Base-by-base conservation (phyloP, 2,797 vertebrate genomes). In the Enoplosus armatus region DNA sequence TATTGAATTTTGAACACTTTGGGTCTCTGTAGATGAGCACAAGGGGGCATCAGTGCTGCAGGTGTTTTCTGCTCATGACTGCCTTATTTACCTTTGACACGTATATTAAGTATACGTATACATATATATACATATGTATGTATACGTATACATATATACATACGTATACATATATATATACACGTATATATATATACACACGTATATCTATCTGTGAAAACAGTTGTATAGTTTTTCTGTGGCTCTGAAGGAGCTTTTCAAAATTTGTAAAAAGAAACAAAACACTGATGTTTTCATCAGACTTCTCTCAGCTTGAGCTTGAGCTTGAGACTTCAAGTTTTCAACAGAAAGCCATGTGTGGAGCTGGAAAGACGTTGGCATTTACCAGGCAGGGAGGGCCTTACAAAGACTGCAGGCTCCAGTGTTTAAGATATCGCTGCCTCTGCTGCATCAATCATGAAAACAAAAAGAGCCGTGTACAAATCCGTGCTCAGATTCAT, bases 21-120 rank as follows among this genome's bases (percentile, higher is more conserved):
- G 15, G 37, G 24, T 29, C 14, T 39, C 37, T 5, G 2, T n/a
- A 47, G 29, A 0, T 43, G 71, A 80, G 12, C 86, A 88, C 81
- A 41, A 85, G 83, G 83, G 75, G 86, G 81, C 85, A 43, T 71
- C 67, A 80, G 65, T 61, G 27, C 83, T 80, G 67, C 70, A 76
- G 67, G 29, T 43, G 72, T 64, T 39, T 39, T 47, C 51, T 66
- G 53, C n/a, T n/a, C 33, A 5, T n/a, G 9, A 43, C 22, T 22
- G 45, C 39, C 10, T 31, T 1, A 5, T 31, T 24, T 15, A 76
- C 53, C 20, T 65, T 29, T n/a, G n/a, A n/a, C n/a, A n/a, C n/a
- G n/a, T n/a, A n/a, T n/a, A n/a, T n/a, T n/a, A n/a, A n/a, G n/a
- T n/a, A n/a, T n/a, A n/a, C n/a, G n/a, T n/a, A n/a, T n/a, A n/a